Evolutionary conservation across 2,888 invertebrate species (phyloP).

Genomic region (Sialis fuliginosa): DNA sequence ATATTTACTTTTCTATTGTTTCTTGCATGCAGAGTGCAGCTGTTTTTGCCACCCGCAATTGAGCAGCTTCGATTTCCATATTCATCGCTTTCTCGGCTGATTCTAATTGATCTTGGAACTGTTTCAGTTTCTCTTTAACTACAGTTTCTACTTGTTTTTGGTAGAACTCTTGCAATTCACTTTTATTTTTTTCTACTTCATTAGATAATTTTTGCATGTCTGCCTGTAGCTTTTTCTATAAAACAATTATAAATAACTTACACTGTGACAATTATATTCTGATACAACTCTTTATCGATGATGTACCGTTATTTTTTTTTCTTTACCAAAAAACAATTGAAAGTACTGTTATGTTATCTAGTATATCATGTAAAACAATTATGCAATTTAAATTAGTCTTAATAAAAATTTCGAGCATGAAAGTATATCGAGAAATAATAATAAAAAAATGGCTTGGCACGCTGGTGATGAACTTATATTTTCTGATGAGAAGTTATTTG

Average conservation of each 20-base stretch:
- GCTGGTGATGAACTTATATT: too few relatives aligned
- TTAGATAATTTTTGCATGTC: constrained; percentile 25
- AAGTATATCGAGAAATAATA: too few relatives aligned
- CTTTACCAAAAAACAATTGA: too few relatives aligned
- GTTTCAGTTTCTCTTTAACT: constrained; percentile 54
- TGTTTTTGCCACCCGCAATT: constrained; percentile 46
- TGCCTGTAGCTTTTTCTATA: constrained; percentile 27
- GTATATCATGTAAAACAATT: too few relatives aligned
- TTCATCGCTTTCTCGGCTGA: constrained; percentile 44
- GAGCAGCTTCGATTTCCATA: constrained; percentile 41
- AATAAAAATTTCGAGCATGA: too few relatives aligned
- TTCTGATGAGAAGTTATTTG: too few relatives aligned
- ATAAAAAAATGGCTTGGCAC: too few relatives aligned
- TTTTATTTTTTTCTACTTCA: constrained; percentile 42
- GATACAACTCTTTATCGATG: too few relatives aligned
- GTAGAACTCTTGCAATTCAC: constrained; percentile 53
- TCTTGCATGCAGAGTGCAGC: constrained; percentile 54
- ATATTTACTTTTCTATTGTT: constrained; percentile 42
- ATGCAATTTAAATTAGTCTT: too few relatives aligned
- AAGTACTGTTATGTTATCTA: too few relatives aligned
- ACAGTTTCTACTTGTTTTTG: constrained; percentile 67
- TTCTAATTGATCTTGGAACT: constrained; percentile 61
- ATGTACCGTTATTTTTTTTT: too few relatives aligned
- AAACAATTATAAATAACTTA: not conserved
- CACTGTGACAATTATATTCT: too few relatives aligned